Evolutionary conservation across 2,888 invertebrate species (phyloP).

Genomic region (Carabus problematicus): DNA sequence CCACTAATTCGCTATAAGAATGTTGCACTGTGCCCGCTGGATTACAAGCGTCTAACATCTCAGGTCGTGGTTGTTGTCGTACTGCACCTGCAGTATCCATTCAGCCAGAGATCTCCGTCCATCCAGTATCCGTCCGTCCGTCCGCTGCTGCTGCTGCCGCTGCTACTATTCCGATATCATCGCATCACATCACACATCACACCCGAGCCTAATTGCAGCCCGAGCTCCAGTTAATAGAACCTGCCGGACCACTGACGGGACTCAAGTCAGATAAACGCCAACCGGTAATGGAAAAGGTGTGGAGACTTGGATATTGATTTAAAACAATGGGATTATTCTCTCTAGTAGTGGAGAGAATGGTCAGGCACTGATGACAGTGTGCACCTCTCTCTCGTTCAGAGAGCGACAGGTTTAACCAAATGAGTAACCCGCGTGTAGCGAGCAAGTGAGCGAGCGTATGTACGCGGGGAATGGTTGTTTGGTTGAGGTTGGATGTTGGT

Average conservation of each 20-base stretch:
- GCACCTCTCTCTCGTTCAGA: too few species aligned
- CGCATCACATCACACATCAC: not conserved
- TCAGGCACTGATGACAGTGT: too few species aligned
- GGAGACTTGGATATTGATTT: slow-evolving; percentile 52
- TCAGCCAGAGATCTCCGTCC: not conserved
- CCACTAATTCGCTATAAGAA: slow-evolving; percentile 40
- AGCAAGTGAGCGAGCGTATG: slow-evolving; percentile 44
- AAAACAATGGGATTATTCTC: slow-evolving; percentile 54
- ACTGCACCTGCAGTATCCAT: too few species aligned
- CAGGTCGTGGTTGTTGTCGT: slow-evolving; percentile 37
- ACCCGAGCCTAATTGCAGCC: slow-evolving; percentile 36
- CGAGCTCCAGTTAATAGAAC: slow-evolving; percentile 1
- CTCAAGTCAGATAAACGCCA: slow-evolving; percentile 44
- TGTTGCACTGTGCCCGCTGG: slow-evolving; percentile 59
- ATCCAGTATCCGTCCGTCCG: not conserved
- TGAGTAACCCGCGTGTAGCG: slow-evolving; percentile 51
- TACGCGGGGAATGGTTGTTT: slow-evolving; percentile 10
- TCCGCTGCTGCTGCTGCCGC: slow-evolving; percentile 36
- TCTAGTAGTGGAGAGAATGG: slow-evolving; percentile 45
- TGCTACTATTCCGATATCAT: not conserved
- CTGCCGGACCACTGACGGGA: not conserved
- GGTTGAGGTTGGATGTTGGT: slow-evolving; percentile 20
- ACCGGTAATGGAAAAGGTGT: slow-evolving; percentile 49
- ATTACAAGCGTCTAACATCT: slow-evolving; percentile 41
- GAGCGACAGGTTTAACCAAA: slow-evolving; percentile 53